Evolutionary conservation across 2,797 vertebrate genomes (phyloP), one percentile per base, ranked within the genome.

Genomic region (Sebastes vulpes): DNA sequence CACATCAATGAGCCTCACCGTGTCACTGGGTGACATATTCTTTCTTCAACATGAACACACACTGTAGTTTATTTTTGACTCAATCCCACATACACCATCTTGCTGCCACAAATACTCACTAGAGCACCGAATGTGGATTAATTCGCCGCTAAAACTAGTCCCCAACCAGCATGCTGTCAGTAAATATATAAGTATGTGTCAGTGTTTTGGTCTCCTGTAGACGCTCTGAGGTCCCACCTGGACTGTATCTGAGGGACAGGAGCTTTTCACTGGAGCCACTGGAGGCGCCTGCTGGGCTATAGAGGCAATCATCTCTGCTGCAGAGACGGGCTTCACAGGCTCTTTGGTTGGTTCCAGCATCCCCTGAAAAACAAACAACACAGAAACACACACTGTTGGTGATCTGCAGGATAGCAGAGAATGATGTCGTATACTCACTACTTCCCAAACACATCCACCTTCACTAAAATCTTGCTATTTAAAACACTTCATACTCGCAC

Each of bases 291-390:
- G 97, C 92, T 98, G 97, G 83, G 97, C 98, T 83, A 99, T 98
- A 12, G 98, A 99, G 81, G 98, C 96, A 70, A 99, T 99, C 97
- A 99, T 98, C 95, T 99, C 98, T 53, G 97, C 98, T 72, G 98
- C 98, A 73, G 98, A 99, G 76, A 99, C 89, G 58, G 98, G 98
- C 94, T 99, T 99, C 90, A 98, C 89, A 0, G 98, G 98, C 93
- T 99, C 98, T 97, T 99, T 99, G 85, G 98, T 99, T 50, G 98
- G 98, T 84, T 99, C 98, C 96, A 99, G 95, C 98, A 99, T 99
- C 84, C 98, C 98, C 98, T 99, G 2, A 7, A 73, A 5, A 18
- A 46, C 46, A 50, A 50, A 50, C 42, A 50, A 50, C 42, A 23
- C 38, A 42, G 7, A 58, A 18, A 59, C 28, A 54, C 21, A 53